These are phyloP conservation scores for Bembecia ichneumoniformis DNA, from an alignment of 2,888 invertebrate species.

Conservation along the genomic window DNA sequence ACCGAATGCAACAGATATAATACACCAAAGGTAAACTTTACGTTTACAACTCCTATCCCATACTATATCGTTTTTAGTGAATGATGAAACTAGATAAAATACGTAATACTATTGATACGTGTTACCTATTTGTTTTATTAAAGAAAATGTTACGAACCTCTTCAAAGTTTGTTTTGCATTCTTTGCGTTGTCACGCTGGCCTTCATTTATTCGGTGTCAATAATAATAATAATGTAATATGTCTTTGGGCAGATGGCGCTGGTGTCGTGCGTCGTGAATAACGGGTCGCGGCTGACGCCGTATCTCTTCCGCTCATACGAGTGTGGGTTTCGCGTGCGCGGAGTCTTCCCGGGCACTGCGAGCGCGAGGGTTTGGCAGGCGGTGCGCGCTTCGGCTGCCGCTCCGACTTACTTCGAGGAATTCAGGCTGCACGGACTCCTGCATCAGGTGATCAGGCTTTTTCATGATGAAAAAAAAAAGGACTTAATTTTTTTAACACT, in stretches of 20 bases:
- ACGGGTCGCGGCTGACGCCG: slow-evolving; percentile 77
- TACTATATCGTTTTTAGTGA: too few species aligned
- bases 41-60: too few species aligned
- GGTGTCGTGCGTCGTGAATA: slow-evolving; percentile 84
- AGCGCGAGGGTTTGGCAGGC: slow-evolving; percentile 85
- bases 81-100: not conserved
- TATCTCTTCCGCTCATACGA: slow-evolving; percentile 91
- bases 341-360: slow-evolving; percentile 80
- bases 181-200: too few species aligned
- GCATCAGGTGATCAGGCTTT: slow-evolving; percentile 68
- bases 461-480: too few species aligned
- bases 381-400: slow-evolving; percentile 90
- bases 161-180: too few species aligned
- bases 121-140: not conserved
- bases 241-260: slow-evolving; percentile 80
- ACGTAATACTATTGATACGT: too few species aligned
- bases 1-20: slow-evolving; percentile 63
- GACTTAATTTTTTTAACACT: too few species aligned
- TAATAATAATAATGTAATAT: too few species aligned
- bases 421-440: slow-evolving; percentile 78
- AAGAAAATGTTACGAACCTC: too few species aligned
- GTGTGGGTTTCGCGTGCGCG: slow-evolving; percentile 77
- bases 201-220: too few species aligned
- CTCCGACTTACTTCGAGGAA: slow-evolving; percentile 92
- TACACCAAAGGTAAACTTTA: slow-evolving; percentile 50